Percentiles rank a stretch among this genome's conserved stretches.
Conservation (phyloP, 2,797 vertebrate genomes). For the Galagoides demidoff region DNA sequence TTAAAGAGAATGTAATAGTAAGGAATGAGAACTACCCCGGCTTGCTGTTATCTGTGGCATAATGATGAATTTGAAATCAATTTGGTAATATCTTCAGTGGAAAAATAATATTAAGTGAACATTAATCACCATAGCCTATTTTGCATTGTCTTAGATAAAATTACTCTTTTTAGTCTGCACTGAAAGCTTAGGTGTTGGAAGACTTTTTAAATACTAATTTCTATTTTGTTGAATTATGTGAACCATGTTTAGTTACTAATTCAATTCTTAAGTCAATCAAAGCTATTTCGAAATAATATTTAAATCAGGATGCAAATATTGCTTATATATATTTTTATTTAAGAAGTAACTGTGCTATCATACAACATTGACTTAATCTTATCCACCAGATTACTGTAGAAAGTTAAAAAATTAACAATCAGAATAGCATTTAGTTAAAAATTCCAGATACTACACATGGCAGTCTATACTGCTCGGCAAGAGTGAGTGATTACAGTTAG, state of each 20-base stretch:
- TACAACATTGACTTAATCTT: slow-evolving; percentile 47
- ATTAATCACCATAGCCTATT: neutral
- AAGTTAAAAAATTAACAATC: slow-evolving; percentile 53
- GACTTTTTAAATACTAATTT: slow-evolving; percentile 29
- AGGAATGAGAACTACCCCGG: neutral
- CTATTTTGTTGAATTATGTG: slow-evolving; percentile 16
- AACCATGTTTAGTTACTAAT: slow-evolving; percentile 36
- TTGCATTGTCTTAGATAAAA: slow-evolving; percentile 9
- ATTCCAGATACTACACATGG: neutral
- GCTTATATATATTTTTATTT: neutral
- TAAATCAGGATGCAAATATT: slow-evolving; percentile 29
- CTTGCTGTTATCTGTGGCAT: neutral
- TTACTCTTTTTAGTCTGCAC: neutral
- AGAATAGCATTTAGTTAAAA: slow-evolving; percentile 15
- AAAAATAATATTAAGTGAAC: slow-evolving; percentile 40
- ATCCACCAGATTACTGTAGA: neutral
- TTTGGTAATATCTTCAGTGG: slow-evolving; percentile 23
- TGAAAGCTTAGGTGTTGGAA: neutral
- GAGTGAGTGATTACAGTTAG: neutral
- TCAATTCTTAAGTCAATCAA: slow-evolving; percentile 19
- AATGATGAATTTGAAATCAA: slow-evolving; percentile 37
- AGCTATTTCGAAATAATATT: slow-evolving; percentile 53
- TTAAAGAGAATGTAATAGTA: neutral
- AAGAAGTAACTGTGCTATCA: slow-evolving; percentile 21
- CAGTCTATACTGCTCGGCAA: neutral